These are phyloP conservation scores for Morinoia aosen DNA, from an alignment of 2,888 invertebrate species.

Conservation along the genomic window DNA sequence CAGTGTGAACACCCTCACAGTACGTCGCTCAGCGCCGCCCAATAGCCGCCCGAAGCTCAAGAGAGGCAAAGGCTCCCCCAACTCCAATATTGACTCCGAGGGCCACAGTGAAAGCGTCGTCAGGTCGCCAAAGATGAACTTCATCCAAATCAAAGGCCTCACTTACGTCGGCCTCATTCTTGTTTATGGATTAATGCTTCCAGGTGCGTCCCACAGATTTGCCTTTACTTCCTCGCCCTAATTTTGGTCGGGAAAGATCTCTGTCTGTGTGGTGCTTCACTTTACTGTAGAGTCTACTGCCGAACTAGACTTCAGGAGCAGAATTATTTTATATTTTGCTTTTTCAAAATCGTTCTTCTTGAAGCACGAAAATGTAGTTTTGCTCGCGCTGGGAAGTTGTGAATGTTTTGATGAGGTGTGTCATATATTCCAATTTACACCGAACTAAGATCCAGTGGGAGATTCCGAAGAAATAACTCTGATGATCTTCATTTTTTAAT, in stretches of 20 bases:
- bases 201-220: neutral
- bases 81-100: neutral
- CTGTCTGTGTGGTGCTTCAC: neutral
- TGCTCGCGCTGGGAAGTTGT: neutral
- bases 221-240: neutral
- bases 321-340: neutral
- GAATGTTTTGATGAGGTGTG: neutral
- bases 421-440: neutral
- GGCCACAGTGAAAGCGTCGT: neutral
- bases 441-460: too few relatives aligned
- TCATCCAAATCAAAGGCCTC: constrained; percentile 2
- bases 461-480: too few relatives aligned
- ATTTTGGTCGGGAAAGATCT: neutral
- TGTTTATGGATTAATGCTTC: constrained; percentile 18
- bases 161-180: neutral
- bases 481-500: too few relatives aligned
- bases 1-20: neutral
- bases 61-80: neutral
- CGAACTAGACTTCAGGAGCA: neutral
- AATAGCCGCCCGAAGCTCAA: neutral
- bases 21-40: neutral
- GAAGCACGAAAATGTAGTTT: neutral
- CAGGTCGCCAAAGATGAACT: constrained; percentile 13
- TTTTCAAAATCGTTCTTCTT: neutral
- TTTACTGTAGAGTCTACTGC: neutral